A percentile compares a stretch with the other conserved stretches of the same genome.
phyloP scores from a whole-genome alignment of 1,140 invertebrate species.

The Zelostemma sp. region DNA sequence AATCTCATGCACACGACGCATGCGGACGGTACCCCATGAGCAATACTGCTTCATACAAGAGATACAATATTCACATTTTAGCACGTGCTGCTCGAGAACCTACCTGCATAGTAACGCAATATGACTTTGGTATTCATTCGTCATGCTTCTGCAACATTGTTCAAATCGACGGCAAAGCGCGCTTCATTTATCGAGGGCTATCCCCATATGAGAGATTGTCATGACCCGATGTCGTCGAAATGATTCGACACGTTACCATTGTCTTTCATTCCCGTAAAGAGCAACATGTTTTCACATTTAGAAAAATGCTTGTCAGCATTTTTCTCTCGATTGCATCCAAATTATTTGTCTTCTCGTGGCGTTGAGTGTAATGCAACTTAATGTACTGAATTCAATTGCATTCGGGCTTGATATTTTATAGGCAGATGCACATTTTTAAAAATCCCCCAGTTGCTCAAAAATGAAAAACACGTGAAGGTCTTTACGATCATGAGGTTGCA shows the following conservation, averaged over 20 bases:
- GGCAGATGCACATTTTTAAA: no score
- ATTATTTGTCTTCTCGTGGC: no score
- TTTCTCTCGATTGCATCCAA: no score
- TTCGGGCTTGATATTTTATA: no score
- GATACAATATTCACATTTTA: slow-evolving; percentile 10
- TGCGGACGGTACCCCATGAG: slow-evolving; percentile 4
- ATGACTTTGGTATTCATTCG: slow-evolving; percentile 54
- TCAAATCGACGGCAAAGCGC: slow-evolving; percentile 9
- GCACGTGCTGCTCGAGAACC: slow-evolving; percentile 31
- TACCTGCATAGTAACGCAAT: slow-evolving; percentile 53
- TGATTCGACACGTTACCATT: slow-evolving; percentile 46
- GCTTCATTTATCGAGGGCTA: slow-evolving; percentile 9
- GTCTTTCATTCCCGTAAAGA: no score
- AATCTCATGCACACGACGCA: slow-evolving; percentile 20
- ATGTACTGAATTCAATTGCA: no score
- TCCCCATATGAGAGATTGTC: slow-evolving; percentile 49
- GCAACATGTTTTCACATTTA: no score
- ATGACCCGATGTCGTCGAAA: slow-evolving; percentile 54
- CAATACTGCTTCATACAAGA: no score
- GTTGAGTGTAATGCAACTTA: no score
- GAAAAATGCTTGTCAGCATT: no score
- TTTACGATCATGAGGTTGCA: slow-evolving; percentile 8
- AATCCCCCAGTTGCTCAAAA: background rate
- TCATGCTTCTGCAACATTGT: slow-evolving; percentile 52
- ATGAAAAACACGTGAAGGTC: background rate